A percentile compares a stretch with the other conserved stretches of the same genome.
phyloP scores from a whole-genome alignment of 2,888 invertebrate genomes.

The Schrankia costaestrigalis region DNA sequence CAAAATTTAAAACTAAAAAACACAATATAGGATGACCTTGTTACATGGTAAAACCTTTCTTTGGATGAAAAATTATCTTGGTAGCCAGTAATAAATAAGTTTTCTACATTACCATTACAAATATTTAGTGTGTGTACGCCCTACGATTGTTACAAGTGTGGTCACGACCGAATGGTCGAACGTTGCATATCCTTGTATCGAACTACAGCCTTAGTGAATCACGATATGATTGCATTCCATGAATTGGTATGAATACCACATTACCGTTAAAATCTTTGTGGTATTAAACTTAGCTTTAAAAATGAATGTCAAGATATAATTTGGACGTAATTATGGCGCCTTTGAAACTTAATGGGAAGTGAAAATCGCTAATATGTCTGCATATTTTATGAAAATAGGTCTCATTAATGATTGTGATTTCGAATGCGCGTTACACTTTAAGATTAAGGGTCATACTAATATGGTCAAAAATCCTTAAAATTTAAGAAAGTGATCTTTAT shows the following conservation, averaged over 20 bases:
- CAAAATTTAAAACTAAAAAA: too few species aligned
- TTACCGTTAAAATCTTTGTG: constrained; percentile 62
- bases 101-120: too few species aligned
- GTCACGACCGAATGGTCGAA: constrained; percentile 19
- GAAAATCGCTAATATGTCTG: constrained; percentile 41
- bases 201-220: constrained; percentile 46
- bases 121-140: too few species aligned
- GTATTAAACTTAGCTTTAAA: constrained; percentile 51
- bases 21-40: too few species aligned
- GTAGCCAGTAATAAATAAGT: too few species aligned
- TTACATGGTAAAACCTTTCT: too few species aligned
- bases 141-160: too few species aligned
- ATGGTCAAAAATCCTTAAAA: too few species aligned
- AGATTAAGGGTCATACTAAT: too few species aligned
- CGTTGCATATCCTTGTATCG: constrained; percentile 37
- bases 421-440: too few species aligned
- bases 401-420: constrained; percentile 15
- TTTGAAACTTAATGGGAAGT: constrained; percentile 37
- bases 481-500: too few species aligned
- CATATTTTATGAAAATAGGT: constrained; percentile 20
- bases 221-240: constrained; percentile 53
- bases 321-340: constrained; percentile 49
- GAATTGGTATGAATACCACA: constrained; percentile 48
- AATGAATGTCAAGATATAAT: constrained; percentile 49
- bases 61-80: too few species aligned